These are phyloP conservation scores for Epizoanthus stellaris DNA, from an alignment of 92 coral and sea anemone species.

Conservation along the genomic window DNA sequence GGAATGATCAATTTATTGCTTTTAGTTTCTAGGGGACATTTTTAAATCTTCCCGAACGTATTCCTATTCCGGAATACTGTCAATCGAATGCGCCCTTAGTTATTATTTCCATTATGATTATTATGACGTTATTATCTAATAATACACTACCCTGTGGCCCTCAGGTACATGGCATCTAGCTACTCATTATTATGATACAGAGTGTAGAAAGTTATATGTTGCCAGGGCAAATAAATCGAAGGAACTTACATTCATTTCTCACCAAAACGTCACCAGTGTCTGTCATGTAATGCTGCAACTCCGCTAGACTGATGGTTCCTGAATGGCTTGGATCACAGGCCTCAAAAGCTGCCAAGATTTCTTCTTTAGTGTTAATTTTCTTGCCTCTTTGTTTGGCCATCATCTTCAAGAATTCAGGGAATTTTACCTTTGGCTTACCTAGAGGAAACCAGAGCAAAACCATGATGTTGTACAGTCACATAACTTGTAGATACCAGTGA, in stretches of 20 bases:
- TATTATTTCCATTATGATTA: too few relatives aligned
- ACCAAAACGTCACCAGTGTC: slow-evolving; percentile 85
- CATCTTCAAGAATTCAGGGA: slow-evolving; percentile 92
- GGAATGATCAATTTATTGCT: too few relatives aligned
- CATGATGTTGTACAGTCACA: background rate
- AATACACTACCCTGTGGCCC: too few relatives aligned
- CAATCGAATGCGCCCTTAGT: too few relatives aligned
- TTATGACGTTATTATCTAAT: too few relatives aligned
- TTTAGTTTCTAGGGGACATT: too few relatives aligned
- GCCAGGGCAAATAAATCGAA: background rate
- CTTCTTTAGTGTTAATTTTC: slow-evolving; percentile 64
- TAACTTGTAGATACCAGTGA: too few relatives aligned
- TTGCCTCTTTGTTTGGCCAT: slow-evolving; percentile 82
- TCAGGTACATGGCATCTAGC: background rate
- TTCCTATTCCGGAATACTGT: too few relatives aligned
- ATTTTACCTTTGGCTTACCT: slow-evolving; percentile 80
- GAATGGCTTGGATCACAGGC: slow-evolving; percentile 75
- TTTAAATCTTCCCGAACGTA: too few relatives aligned
- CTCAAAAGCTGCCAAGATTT: slow-evolving; percentile 85
- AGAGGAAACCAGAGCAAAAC: background rate
- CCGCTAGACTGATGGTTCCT: slow-evolving; percentile 77
- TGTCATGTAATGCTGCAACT: slow-evolving; percentile 79
- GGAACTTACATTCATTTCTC: slow-evolving; percentile 74
- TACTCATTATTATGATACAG: background rate
- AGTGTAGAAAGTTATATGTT: too few relatives aligned